These are phyloP conservation scores for Pasiphila rectangulata DNA, from an alignment of 2,888 invertebrate genomes.

Conservation along the genomic window DNA sequence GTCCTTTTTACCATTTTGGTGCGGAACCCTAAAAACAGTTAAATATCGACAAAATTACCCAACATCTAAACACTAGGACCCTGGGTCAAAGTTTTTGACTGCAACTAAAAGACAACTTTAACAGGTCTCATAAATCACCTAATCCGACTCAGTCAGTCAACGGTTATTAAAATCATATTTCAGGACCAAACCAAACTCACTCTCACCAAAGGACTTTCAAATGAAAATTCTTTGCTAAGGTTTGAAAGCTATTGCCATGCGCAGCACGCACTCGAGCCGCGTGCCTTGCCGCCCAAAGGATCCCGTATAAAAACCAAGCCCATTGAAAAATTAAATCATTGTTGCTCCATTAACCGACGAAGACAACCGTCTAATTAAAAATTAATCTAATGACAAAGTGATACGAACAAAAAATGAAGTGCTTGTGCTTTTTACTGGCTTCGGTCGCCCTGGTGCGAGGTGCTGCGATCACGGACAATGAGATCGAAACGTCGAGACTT, in stretches of 20 bases:
- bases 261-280: constrained; percentile 56
- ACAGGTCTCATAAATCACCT: neutral
- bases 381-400: constrained; percentile 76
- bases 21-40: no score
- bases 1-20: no score
- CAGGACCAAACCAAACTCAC: constrained; percentile 49
- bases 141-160: neutral
- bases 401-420: constrained; percentile 68
- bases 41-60: no score
- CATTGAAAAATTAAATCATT: constrained; percentile 82
- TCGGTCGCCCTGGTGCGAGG: constrained; percentile 71
- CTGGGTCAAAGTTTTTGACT: no score
- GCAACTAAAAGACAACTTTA: neutral
- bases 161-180: constrained; percentile 35
- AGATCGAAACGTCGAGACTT: constrained; percentile 79
- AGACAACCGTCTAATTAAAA: constrained; percentile 73
- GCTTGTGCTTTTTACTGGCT: constrained; percentile 77
- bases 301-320: constrained; percentile 85
- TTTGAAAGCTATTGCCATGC: constrained; percentile 65
- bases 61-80: no score
- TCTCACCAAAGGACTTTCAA: constrained; percentile 78
- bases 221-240: constrained; percentile 74
- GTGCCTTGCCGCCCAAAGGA: constrained; percentile 79
- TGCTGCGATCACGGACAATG: constrained; percentile 80
- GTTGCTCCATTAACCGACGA: constrained; percentile 76